Evolutionary conservation across 2,113 vertebrate species (phyloP).

Genomic region (Mustela nigripes): DNA sequence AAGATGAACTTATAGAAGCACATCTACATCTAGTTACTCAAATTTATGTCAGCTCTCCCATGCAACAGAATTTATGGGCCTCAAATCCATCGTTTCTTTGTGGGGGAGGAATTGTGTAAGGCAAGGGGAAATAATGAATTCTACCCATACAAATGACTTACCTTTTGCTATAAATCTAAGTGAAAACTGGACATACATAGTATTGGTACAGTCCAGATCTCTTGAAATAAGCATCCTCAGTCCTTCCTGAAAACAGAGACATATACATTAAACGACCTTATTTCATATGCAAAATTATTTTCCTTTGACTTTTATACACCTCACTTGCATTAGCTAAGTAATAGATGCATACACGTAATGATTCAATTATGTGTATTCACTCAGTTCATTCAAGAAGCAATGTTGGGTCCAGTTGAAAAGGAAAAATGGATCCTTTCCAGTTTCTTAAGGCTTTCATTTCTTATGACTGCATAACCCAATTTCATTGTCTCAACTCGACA

Average conservation of each 20-base stretch:
- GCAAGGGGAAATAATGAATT: neutral
- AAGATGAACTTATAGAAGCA: neutral
- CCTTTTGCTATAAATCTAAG: slow-evolving; percentile 98
- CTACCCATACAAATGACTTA: slow-evolving; percentile 78
- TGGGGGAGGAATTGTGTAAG: neutral
- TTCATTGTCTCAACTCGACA: neutral
- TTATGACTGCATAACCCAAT: neutral
- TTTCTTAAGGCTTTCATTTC: slow-evolving; percentile 37
- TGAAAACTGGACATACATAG: slow-evolving; percentile 97
- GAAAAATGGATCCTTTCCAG: neutral
- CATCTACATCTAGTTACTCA: slow-evolving; percentile 5
- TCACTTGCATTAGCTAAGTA: neutral
- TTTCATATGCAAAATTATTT: slow-evolving; percentile 27
- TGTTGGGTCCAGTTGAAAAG: neutral
- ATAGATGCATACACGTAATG: neutral
- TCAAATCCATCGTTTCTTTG: neutral
- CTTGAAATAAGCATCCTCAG: slow-evolving; percentile 96
- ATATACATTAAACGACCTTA: neutral
- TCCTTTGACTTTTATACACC: neutral
- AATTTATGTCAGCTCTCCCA: slow-evolving; percentile 34
- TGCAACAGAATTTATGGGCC: neutral
- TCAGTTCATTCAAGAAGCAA: neutral
- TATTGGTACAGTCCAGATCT: slow-evolving; percentile 96
- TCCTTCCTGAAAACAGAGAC: slow-evolving; percentile 92
- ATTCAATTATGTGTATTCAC: neutral